Evolutionary conservation across 2,888 invertebrate species (phyloP), one percentile per base, ranked within the genome.

Genomic region (Pomacea canaliculata): DNA sequence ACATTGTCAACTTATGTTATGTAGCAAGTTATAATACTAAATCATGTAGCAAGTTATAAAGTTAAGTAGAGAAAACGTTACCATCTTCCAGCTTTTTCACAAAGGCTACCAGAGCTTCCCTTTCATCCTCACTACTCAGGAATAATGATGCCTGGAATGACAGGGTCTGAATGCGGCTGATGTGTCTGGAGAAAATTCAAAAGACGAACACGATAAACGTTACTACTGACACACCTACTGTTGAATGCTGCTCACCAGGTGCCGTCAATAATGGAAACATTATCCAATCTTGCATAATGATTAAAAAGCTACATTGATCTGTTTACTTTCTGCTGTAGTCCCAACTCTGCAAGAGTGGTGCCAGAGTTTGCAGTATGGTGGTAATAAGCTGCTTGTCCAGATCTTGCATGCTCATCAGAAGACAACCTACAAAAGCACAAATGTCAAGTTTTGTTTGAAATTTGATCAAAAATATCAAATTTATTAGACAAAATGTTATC

Each of bases 311-410:
- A 5, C 37, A 37, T 37, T 37, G 37, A 5, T 3, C 37, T 37
- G 5, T 37, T 12, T 18, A 74, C 74, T 37, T 60, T 62, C 62
- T 74, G 49, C 46, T 51, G 60, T 69, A 66, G 68, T 77, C 77
- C 71, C 68, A 75, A 70, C n/a, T 76, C 78, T 56, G 27, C 68
- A 10, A 85, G 85, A 70, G 81, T 85, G 13, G 86, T 8, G 85
- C 87, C 81, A 92, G 92, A 37, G 91, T 87, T 83, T 93, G 91
- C 76, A 92, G 89, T 78, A 95, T 92, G 71, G 93, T 93, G n/a
- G 91, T 90, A 1, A 94, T 92, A 27, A 95, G 89, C 60, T 92
- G 92, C 83, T 93, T 93, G 88, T 95, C 95, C 79, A 95, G 92
- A 83, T 94, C 93, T 79, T 94, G 94, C 10, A 94, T 88, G 83